phyloP scores from a whole-genome alignment of 2,113 vertebrate species.

The Onychorhynchus coronatus region DNA sequence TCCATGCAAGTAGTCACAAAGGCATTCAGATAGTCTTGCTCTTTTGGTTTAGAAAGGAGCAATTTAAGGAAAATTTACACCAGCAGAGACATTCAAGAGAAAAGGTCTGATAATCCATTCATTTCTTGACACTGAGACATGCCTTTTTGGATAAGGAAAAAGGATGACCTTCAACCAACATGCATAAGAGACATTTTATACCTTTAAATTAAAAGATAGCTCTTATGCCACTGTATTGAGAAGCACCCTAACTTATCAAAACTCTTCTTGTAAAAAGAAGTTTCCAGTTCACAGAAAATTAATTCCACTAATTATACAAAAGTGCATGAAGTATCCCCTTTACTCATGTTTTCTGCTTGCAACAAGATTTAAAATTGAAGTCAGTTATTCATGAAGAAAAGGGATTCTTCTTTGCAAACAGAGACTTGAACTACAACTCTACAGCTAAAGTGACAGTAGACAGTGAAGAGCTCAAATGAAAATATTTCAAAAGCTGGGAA shows the following conservation, averaged over 20 bases:
- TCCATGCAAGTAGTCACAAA: not conserved
- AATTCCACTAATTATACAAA: not conserved
- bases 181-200: not conserved
- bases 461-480: not conserved
- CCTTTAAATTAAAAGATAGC: not conserved
- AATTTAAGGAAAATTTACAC: not conserved
- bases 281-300: not conserved
- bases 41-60: not conserved
- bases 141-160: not conserved
- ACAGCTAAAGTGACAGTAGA: not conserved
- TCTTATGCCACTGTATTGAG: not conserved
- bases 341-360: not conserved
- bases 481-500: not conserved
- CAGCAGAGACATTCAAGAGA: not conserved
- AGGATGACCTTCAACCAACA: not conserved
- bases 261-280: not conserved
- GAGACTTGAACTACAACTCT: not conserved
- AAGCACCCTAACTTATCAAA: not conserved
- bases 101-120: not conserved
- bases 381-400: not conserved
- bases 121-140: not conserved
- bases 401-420: not conserved
- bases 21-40: not conserved
- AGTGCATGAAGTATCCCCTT: not conserved
- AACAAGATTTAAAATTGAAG: not conserved